These are phyloP conservation scores for Pelvicachromis taeniatus DNA, from an alignment of 2,113 vertebrate genomes.

Conservation along the genomic window DNA sequence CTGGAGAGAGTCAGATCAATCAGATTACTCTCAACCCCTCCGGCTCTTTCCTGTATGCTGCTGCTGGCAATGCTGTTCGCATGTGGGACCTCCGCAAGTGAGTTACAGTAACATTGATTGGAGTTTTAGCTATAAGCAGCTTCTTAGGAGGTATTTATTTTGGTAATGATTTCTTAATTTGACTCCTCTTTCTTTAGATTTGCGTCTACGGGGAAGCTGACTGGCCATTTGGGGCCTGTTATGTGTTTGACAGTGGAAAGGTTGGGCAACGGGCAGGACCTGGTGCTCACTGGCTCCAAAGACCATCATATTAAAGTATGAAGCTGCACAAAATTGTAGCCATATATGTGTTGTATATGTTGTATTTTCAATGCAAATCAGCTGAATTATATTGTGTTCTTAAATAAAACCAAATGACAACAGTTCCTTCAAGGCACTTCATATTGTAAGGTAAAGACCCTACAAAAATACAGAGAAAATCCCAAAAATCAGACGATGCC, in stretches of 20 bases:
- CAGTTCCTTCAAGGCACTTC: not conserved
- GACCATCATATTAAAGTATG: constrained; percentile 92
- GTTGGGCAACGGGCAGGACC: constrained; percentile 84
- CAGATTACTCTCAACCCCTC: constrained; percentile 89
- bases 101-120: not conserved
- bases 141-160: not conserved
- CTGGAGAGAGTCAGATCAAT: constrained; percentile 95
- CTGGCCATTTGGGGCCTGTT: constrained; percentile 89
- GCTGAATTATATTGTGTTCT: not conserved
- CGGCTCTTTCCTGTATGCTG: constrained; percentile 90
- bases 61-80: constrained; percentile 88
- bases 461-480: accelerated
- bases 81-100: constrained; percentile 99
- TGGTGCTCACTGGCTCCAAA: constrained; percentile 97
- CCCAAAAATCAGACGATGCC: accelerated
- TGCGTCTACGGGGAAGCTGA: constrained; percentile 93
- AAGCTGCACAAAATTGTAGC: not conserved
- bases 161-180: not conserved
- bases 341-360: not conserved
- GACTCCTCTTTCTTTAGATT: constrained; percentile 75
- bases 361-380: not conserved
- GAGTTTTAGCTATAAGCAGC: not conserved
- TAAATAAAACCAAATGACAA: not conserved
- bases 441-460: not conserved
- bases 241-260: constrained; percentile 91